A percentile compares a stretch with the other conserved stretches of the same genome.
Conservation (phyloP, 1,140 invertebrate species). For the Epicauta chinensis region DNA sequence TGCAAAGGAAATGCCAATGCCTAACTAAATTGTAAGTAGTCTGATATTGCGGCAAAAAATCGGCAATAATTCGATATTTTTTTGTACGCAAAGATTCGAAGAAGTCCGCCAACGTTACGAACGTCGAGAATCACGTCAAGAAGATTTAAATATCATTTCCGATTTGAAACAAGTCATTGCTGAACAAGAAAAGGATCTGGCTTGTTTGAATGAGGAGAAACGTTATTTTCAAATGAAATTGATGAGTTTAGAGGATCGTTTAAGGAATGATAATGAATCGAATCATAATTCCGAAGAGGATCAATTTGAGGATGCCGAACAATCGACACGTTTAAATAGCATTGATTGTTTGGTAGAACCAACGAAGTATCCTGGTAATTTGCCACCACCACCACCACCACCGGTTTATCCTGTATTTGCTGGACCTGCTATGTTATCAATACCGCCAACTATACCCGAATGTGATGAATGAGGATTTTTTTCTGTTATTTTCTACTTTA, state of each 20-base stretch:
- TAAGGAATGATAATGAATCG: slow-evolving; percentile 15
- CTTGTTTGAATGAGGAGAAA: slow-evolving; percentile 49
- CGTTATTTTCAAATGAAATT: slow-evolving; percentile 41
- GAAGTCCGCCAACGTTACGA: slow-evolving; percentile 50
- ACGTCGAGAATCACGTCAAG: slow-evolving; percentile 46
- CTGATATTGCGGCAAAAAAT: neutral
- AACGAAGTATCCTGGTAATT: slow-evolving; percentile 3
- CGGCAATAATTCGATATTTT: no score
- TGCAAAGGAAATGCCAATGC: slow-evolving; percentile 48
- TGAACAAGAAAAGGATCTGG: slow-evolving; percentile 50
- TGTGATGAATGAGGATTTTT: slow-evolving; percentile 29
- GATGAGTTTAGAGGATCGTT: slow-evolving; percentile 31
- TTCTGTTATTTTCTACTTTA: neutral
- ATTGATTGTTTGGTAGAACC: neutral
- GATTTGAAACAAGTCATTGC: slow-evolving; percentile 48
- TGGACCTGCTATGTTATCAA: slow-evolving; percentile 16
- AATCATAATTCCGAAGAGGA: slow-evolving; percentile 29
- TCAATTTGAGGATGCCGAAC: slow-evolving; percentile 30
- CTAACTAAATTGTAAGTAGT: slow-evolving; percentile 50
- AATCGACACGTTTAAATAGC: neutral
- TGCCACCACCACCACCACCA: no score
- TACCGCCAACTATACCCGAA: slow-evolving; percentile 40
- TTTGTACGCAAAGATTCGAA: slow-evolving; percentile 45
- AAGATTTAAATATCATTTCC: slow-evolving; percentile 48
- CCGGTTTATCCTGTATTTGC: slow-evolving; percentile 11